Evolutionary conservation across 2,888 invertebrate genomes (phyloP), one percentile per base, ranked within the genome.

Genomic region (Arctia plantaginis): DNA sequence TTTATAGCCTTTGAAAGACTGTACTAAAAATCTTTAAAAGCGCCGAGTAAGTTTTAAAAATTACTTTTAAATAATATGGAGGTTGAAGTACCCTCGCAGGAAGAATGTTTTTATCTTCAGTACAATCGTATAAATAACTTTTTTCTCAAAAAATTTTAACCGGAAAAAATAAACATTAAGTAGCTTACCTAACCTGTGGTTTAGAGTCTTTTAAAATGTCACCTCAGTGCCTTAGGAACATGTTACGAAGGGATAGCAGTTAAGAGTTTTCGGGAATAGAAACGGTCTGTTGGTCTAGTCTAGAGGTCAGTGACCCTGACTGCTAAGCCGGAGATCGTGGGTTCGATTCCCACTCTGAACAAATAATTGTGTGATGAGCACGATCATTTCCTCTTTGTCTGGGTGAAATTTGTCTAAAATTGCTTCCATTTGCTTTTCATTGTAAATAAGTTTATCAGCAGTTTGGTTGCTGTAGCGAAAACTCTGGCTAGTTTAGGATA

Each of bases 1-100:
- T 67, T 67, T 59, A 72, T 59, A 59, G 41, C 41, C 30, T 47
- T 67, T 47, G 23, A 47, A 27, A 4, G 47, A 47, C 23, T 44
- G 30, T 47, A 33, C 41, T 59, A 67, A 66, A 51, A 35, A 55
- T 35, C 35, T 71, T 51, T 35, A 27, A 23, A 51, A 66, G 35
- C 35, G 33, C 7, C 20, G 33, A 65, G 33, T 8, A 18, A 51
- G 41, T 64, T 44, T 71, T 8, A 47, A 65, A 30, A 23, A 27
- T 18, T 27, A 10, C 27, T 44, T 47, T 33, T 23, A 47, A 30
- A 23, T 51, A 33, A 51, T n/a, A n/a, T 12, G 51, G 10, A n/a
- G n/a, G 51, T 55, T 55, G 2, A 1, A 55, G n/a, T 55, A 12
- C n/a, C 0, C n/a, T 8, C 23, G 51, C 51, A 12, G 8, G 15